These are phyloP conservation scores for Eonycteris spelaea DNA, from an alignment of 2,113 vertebrate species.

Conservation along the genomic window DNA sequence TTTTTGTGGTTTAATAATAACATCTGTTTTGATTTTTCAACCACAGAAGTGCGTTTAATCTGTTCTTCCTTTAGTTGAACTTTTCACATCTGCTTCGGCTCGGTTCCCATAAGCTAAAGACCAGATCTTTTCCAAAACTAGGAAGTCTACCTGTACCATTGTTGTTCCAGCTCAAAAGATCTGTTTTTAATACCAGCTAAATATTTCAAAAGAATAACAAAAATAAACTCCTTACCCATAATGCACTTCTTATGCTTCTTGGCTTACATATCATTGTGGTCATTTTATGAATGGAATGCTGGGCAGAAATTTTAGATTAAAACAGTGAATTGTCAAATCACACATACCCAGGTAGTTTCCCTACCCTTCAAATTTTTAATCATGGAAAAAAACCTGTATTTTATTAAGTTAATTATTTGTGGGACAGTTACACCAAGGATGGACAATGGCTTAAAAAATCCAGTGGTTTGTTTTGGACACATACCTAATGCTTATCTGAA, in stretches of 20 bases:
- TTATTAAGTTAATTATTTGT: slow-evolving; percentile 30
- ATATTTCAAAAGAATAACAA: slow-evolving; percentile 80
- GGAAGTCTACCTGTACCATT: slow-evolving; percentile 84
- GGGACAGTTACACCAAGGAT: slow-evolving; percentile 38
- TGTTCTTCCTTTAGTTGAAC: slow-evolving; percentile 89
- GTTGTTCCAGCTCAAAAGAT: slow-evolving; percentile 76
- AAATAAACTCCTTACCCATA: slow-evolving; percentile 73
- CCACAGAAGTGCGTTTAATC: slow-evolving; percentile 86
- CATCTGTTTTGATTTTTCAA: slow-evolving; percentile 88
- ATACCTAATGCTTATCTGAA: slow-evolving; percentile 65
- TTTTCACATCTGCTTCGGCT: slow-evolving; percentile 87
- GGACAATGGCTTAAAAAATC: slow-evolving; percentile 36
- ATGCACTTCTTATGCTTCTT: slow-evolving; percentile 55
- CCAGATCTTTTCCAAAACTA: slow-evolving; percentile 81
- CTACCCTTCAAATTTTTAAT: neutral
- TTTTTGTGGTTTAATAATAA: slow-evolving; percentile 85
- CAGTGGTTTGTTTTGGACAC: slow-evolving; percentile 57
- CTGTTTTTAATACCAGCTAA: slow-evolving; percentile 82
- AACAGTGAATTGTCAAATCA: slow-evolving; percentile 33
- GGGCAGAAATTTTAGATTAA: slow-evolving; percentile 46
- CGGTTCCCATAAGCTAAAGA: slow-evolving; percentile 85
- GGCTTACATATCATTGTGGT: slow-evolving; percentile 42
- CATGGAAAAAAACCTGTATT: neutral
- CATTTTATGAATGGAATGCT: slow-evolving; percentile 43
- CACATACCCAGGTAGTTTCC: neutral